phyloP scores from a whole-genome alignment of 2,797 vertebrate species.

The Pitangus sulphuratus region DNA sequence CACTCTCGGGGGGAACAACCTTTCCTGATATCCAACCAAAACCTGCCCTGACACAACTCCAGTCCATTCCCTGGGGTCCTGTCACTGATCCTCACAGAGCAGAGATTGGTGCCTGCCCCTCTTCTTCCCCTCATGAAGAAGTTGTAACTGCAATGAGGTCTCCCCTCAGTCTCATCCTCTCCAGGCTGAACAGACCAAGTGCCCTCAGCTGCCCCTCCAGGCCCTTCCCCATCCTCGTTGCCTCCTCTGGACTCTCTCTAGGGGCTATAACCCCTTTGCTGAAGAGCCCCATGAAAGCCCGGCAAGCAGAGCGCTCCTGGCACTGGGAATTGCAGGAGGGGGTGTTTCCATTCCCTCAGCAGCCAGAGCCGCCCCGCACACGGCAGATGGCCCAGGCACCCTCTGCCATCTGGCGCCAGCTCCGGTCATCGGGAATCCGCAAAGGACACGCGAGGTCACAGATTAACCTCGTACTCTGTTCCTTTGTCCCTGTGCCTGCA shows the following conservation, averaged over 20 bases:
- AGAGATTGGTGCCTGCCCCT: neutral
- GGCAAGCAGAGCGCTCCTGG: rapidly evolving
- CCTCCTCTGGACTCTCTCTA: neutral
- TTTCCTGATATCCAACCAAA: neutral
- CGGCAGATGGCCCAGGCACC: neutral
- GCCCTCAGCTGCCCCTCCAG: neutral
- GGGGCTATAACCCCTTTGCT: neutral
- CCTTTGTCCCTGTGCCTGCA: neutral
- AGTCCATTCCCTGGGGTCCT: neutral
- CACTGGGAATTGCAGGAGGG: neutral
- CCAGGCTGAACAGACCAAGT: neutral
- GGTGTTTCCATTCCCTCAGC: neutral
- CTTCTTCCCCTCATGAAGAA: neutral
- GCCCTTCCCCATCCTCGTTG: neutral
- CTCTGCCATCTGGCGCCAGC: neutral
- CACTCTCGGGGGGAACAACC: neutral
- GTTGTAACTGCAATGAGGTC: neutral
- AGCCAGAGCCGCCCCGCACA: rapidly evolving
- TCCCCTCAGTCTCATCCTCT: neutral
- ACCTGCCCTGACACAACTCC: neutral
- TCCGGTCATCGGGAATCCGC: rapidly evolving
- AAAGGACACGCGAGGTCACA: rapidly evolving
- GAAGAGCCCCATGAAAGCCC: neutral
- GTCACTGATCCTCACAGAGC: neutral
- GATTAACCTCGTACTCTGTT: neutral